phyloP scores from a whole-genome alignment of 2,113 vertebrate species.

The Theristicus caerulescens region DNA sequence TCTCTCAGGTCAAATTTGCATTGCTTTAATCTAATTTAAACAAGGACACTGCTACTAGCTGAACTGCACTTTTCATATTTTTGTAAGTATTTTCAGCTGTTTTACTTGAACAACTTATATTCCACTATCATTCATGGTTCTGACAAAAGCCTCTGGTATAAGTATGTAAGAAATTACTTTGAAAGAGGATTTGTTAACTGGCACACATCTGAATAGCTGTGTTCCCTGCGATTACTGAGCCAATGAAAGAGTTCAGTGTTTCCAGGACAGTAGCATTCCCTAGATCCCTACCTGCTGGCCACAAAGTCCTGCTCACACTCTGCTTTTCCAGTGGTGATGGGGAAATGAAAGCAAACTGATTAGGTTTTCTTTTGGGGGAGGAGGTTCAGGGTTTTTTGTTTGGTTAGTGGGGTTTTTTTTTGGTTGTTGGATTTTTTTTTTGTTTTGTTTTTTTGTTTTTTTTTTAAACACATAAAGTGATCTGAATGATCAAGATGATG shows the following conservation, averaged over 20 bases:
- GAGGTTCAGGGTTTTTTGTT: background rate
- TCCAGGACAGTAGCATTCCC: background rate
- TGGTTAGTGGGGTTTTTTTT: background rate
- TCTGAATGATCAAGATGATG: background rate
- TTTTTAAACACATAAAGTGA: background rate
- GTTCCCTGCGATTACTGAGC: background rate
- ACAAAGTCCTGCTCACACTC: background rate
- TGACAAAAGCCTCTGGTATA: background rate
- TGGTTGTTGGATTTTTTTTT: background rate
- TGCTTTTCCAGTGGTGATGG: background rate
- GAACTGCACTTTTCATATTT: background rate
- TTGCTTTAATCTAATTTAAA: background rate
- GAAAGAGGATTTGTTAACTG: background rate
- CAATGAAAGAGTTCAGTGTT: background rate
- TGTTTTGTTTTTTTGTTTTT: background rate
- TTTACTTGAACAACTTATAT: background rate
- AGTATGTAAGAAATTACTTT: background rate
- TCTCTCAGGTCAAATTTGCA: background rate
- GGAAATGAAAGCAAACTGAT: background rate
- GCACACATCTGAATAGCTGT: background rate
- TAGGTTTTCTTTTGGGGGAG: background rate
- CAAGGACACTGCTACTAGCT: background rate
- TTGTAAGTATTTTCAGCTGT: conserved; percentile 1
- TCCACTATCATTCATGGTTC: background rate
- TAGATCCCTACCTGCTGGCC: background rate